These are phyloP conservation scores for Zygogramma bicolorata DNA, from an alignment of 2,888 invertebrate genomes.

Conservation along the genomic window DNA sequence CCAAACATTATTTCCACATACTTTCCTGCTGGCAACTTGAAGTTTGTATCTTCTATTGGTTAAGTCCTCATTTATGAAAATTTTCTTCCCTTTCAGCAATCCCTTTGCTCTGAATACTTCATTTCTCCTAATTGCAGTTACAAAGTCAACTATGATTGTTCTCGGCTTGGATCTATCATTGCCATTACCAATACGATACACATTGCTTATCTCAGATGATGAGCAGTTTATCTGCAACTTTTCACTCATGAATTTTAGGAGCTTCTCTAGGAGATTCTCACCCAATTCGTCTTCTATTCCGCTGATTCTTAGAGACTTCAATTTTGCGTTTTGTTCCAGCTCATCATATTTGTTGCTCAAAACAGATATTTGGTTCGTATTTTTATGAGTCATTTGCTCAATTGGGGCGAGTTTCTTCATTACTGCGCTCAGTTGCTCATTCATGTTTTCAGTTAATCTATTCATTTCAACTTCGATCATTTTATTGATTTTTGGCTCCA, in stretches of 20 bases:
- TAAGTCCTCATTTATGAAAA: conserved; percentile 1
- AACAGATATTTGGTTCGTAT: too few species aligned
- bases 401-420: too few species aligned
- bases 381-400: too few species aligned
- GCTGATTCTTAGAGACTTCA: background rate
- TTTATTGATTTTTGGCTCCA: too few species aligned
- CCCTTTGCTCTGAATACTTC: background rate
- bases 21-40: background rate
- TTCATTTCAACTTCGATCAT: too few species aligned
- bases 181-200: background rate
- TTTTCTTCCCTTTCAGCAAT: background rate
- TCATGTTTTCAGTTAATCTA: too few species aligned
- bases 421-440: too few species aligned
- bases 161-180: background rate
- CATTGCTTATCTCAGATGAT: too few species aligned
- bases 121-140: background rate
- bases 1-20: background rate
- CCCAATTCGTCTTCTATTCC: background rate
- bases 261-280: background rate
- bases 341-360: too few species aligned
- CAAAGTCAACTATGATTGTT: background rate
- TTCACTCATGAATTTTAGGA: background rate
- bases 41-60: background rate
- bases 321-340: background rate
- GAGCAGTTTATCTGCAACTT: background rate